Evolutionary conservation across 2,888 invertebrate genomes (phyloP), one percentile per base, ranked within the genome.

Genomic region (Volucella bombylans): DNA sequence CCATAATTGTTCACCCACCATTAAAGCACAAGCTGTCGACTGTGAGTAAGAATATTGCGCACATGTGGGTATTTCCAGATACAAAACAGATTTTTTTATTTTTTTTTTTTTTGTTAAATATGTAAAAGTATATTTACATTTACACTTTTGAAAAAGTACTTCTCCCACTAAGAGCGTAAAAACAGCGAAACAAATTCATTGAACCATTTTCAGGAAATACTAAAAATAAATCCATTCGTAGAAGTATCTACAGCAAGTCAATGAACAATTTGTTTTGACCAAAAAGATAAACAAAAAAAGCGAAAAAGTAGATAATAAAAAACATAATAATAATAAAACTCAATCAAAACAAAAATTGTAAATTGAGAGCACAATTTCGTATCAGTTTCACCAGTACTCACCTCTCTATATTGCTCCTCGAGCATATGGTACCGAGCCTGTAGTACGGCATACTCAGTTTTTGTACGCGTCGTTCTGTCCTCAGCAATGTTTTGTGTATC

Each of bases 381-480:
- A 23, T 23, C 23, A 23, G 23, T 23, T 23, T 23, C 23, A 1
- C 23, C 23, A 23, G 23, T 23, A 88, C 90, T 88, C 74, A 92
- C 98, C 96, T 97, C 97, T 89, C 97, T 93, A 76, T 89, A 90
- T 79, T 92, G 92, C 91, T 98, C 98, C 90, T 98, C 98, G 87
- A 98, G 94, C 95, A 97, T 97, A 89, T 97, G 95, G 87, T 98
- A 96, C 88, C 97, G 94, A 49, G 97, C 96, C 90, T 97, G 97
- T 50, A 98, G 93, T 76, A 96, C 96, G 1, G 97, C 97, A 94
- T 98, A 98, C 92, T 98, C 98, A 76, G 98, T 96, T 92, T 98
- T 98, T 74, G 96, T 96, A 89, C 97, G 94, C 72, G 96, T 95
- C 91, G 98, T 98, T 87, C 97, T 94, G 91, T 97, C 97, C 91